Percentiles rank a stretch among this genome's conserved stretches.
phyloP scores from a whole-genome alignment of 2,888 invertebrate genomes.

The Drosophila engyochracea region DNA sequence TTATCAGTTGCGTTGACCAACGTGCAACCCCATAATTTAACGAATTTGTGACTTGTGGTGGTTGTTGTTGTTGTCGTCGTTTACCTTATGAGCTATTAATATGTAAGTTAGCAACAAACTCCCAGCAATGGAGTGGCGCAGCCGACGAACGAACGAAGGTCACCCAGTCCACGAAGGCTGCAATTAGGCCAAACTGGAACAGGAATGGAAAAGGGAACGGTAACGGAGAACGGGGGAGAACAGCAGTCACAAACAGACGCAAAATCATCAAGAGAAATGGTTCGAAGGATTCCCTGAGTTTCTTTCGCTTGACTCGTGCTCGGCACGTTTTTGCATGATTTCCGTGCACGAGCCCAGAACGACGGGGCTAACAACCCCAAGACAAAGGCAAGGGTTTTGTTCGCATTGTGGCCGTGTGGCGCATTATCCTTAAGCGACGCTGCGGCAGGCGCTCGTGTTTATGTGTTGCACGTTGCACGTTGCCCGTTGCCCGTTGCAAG shows the following conservation, averaged over 20 bases:
- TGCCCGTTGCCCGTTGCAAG: slow-evolving; percentile 34
- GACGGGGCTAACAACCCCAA: slow-evolving; percentile 53
- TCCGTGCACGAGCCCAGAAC: slow-evolving; percentile 39
- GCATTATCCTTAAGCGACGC: slow-evolving; percentile 78
- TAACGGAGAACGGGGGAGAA: slow-evolving; percentile 23
- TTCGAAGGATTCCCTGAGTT: slow-evolving; percentile 42
- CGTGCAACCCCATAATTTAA: slow-evolving; percentile 8
- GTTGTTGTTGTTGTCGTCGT: slow-evolving; percentile 14
- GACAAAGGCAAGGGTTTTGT: slow-evolving; percentile 19
- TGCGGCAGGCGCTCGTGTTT: slow-evolving; percentile 63
- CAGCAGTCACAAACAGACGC: slow-evolving; percentile 64
- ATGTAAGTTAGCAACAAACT: slow-evolving; percentile 41
- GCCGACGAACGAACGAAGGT: slow-evolving; percentile 5
- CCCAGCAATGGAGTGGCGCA: slow-evolving; percentile 49
- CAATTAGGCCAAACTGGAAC: slow-evolving; percentile 49
- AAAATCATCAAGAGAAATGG: slow-evolving; percentile 10
- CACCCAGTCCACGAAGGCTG: slow-evolving; percentile 6
- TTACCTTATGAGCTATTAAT: slow-evolving; percentile 65
- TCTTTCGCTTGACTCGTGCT: slow-evolving; percentile 60
- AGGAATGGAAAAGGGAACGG: background rate
- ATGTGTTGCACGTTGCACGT: slow-evolving; percentile 35
- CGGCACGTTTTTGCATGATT: slow-evolving; percentile 77
- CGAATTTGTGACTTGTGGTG: background rate
- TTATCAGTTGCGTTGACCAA: slow-evolving; percentile 1
- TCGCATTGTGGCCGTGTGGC: slow-evolving; percentile 59